These are phyloP conservation scores for Okamejei kenojei DNA, from an alignment of 2,797 vertebrate species.

Conservation along the genomic window DNA sequence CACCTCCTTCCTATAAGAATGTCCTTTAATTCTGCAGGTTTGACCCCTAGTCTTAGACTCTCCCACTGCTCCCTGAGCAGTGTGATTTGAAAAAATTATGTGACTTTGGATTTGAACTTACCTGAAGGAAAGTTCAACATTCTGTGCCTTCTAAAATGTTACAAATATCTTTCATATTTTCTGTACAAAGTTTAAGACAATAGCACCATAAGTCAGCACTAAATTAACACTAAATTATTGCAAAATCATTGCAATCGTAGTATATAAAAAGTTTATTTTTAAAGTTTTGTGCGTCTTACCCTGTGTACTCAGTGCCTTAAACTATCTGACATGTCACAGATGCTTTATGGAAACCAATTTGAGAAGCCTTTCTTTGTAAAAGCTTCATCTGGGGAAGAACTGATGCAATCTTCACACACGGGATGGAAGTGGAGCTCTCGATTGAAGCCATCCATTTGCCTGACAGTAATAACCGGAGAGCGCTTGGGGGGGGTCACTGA, in stretches of 20 bases:
- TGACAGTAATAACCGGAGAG: constrained; percentile 32
- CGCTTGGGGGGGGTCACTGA: constrained; percentile 31
- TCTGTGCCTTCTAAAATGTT: not conserved
- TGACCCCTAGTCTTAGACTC: too few relatives aligned
- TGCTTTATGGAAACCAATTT: constrained; percentile 36
- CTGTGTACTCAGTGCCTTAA: not conserved
- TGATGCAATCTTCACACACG: constrained; percentile 29
- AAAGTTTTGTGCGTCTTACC: not conserved
- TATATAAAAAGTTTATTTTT: constrained; percentile 9
- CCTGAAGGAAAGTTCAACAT: not conserved
- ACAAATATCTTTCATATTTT: not conserved
- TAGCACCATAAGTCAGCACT: not conserved
- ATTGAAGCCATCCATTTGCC: constrained; percentile 38
- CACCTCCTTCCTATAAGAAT: too few relatives aligned
- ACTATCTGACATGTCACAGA: constrained; percentile 16
- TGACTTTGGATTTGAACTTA: not conserved
- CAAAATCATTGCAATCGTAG: not conserved
- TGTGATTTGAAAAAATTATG: not conserved
- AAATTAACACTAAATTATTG: not conserved
- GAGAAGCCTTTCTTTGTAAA: constrained; percentile 36
- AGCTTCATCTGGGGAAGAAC: constrained; percentile 16
- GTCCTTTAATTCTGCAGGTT: too few relatives aligned
- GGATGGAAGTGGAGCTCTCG: constrained; percentile 2
- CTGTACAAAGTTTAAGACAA: not conserved
- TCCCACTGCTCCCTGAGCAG: too few relatives aligned